Conservation (phyloP, 2,113 vertebrate genomes). For the Sinosuthora webbiana region DNA sequence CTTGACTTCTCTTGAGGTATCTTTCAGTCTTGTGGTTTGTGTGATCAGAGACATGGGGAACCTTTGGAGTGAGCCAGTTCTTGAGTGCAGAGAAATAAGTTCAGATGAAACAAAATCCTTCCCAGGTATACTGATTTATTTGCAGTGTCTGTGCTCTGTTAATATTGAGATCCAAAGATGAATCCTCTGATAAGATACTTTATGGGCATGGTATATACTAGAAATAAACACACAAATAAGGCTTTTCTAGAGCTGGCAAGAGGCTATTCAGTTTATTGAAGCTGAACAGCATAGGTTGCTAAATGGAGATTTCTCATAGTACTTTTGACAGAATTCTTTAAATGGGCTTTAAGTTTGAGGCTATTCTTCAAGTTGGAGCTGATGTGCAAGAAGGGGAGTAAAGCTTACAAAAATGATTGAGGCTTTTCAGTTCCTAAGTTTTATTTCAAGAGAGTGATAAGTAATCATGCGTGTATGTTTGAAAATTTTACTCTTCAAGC, state of each 20-base stretch:
- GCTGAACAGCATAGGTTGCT: neutral
- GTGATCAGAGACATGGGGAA: neutral
- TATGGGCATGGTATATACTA: neutral
- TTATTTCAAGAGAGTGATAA: neutral
- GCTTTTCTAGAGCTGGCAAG: neutral
- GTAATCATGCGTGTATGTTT: neutral
- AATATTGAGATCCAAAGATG: neutral
- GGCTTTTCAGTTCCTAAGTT: neutral
- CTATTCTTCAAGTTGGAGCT: neutral
- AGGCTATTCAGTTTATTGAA: neutral
- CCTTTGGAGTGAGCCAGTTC: neutral
- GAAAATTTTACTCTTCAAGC: neutral
- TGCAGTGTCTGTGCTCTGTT: neutral
- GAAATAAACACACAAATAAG: neutral
- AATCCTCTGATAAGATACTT: neutral
- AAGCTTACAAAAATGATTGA: neutral
- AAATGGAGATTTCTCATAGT: neutral
- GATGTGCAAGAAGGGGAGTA: neutral
- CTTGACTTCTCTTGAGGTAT: neutral
- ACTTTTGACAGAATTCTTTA: neutral
- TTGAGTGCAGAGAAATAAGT: neutral
- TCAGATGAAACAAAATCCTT: neutral
- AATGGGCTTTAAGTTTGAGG: neutral
- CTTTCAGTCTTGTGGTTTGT: neutral
- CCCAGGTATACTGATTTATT: neutral